A percentile compares a stretch with the other conserved stretches of the same genome.
Evolutionary conservation across 2,797 vertebrate species (phyloP).

Genomic region (Echiichthys vipera): DNA sequence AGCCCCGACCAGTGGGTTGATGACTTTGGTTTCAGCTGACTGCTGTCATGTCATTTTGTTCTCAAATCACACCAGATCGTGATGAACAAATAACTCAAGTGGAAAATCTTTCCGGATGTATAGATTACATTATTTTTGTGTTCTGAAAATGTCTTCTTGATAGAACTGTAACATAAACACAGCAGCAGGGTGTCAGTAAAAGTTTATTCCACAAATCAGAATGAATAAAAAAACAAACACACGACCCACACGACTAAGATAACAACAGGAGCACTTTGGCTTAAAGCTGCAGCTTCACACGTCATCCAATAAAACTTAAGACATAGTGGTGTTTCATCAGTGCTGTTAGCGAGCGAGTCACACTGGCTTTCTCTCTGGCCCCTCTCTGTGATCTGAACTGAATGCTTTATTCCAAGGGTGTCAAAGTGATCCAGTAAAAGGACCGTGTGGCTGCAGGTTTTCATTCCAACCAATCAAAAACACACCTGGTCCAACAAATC

Average conservation of each 20-base stretch:
- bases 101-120: too few relatives aligned
- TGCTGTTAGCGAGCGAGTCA: constrained; percentile 19
- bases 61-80: too few relatives aligned
- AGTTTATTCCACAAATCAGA: constrained; percentile 49
- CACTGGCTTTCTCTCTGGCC: constrained; percentile 5
- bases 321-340: constrained; percentile 39
- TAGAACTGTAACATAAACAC: background rate
- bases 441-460: too few relatives aligned
- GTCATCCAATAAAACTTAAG: background rate
- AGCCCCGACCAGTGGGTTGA: too few relatives aligned
- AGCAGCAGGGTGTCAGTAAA: background rate
- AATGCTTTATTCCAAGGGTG: constrained; percentile 1
- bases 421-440: too few relatives aligned
- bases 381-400: background rate
- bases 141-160: background rate
- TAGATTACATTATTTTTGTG: too few relatives aligned
- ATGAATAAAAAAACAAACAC: constrained; percentile 2
- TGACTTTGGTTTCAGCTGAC: too few relatives aligned
- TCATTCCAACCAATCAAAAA: too few relatives aligned
- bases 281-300: background rate
- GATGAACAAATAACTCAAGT: too few relatives aligned
- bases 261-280: background rate
- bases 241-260: background rate
- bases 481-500: too few relatives aligned
- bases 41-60: too few relatives aligned